Evolutionary conservation across 2,113 vertebrate species (phyloP).

Genomic region (Microcebus ravelobensis): DNA sequence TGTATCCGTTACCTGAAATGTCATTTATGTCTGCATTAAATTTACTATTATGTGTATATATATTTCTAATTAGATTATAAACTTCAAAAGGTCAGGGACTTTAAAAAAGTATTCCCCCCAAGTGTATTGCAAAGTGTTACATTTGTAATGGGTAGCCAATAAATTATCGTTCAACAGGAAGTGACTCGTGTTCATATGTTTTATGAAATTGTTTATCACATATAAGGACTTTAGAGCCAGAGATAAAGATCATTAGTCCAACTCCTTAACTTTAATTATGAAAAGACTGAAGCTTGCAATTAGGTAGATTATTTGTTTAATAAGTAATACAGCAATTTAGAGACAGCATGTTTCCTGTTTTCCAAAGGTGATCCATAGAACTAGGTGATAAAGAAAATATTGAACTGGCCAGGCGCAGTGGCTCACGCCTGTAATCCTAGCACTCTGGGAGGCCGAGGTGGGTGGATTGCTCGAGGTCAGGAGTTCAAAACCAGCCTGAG

Average conservation of each 20-base stretch:
- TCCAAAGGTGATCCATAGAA: neutral
- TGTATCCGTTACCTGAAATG: neutral
- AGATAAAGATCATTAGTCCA: neutral
- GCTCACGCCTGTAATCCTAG: too few relatives aligned
- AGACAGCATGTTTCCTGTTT: neutral
- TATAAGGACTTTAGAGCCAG: neutral
- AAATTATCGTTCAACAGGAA: neutral
- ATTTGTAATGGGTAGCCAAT: neutral
- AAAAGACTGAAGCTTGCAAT: constrained; percentile 14
- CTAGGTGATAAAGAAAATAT: neutral
- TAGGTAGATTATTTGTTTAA: neutral
- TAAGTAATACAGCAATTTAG: neutral
- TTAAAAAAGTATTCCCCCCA: neutral
- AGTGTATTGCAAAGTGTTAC: neutral
- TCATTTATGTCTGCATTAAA: neutral
- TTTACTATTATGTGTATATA: neutral
- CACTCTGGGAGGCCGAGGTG: too few relatives aligned
- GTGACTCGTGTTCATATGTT: neutral
- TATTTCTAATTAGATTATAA: neutral
- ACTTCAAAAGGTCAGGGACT: neutral
- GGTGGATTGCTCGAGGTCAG: too few relatives aligned
- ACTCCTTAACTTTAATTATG: neutral
- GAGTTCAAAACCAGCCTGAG: too few relatives aligned
- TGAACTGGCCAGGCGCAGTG: neutral
- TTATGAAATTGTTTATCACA: constrained; percentile 15